Percentiles rank a stretch among this genome's conserved stretches.
phyloP scores from a whole-genome alignment of 92 coral and sea anemone species.

The Porites cylindrica region DNA sequence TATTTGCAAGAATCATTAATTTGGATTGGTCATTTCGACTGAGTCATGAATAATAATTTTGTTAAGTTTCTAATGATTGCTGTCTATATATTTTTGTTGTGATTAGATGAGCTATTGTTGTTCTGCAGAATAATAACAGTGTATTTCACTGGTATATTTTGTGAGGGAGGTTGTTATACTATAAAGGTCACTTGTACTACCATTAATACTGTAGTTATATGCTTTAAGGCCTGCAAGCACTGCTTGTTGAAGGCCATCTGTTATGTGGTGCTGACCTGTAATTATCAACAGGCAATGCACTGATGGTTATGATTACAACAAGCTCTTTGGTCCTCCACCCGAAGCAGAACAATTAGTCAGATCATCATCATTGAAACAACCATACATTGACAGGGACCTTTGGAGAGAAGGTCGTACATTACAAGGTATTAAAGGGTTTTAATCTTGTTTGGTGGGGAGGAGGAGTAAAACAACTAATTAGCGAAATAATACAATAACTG shows the following conservation, averaged over 20 bases:
- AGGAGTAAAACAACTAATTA: no score
- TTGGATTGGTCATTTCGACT: no score
- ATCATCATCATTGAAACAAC: slow-evolving; percentile 23
- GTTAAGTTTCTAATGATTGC: no score
- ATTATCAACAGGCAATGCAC: slow-evolving; percentile 46
- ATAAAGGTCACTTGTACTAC: background rate
- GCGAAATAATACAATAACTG: no score
- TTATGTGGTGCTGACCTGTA: slow-evolving; percentile 53
- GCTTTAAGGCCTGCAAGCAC: slow-evolving; percentile 7
- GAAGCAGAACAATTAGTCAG: slow-evolving; percentile 27
- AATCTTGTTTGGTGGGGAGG: background rate
- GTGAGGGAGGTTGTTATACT: slow-evolving; percentile 18
- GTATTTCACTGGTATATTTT: no score
- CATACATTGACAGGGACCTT: slow-evolving; percentile 38
- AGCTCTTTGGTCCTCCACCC: slow-evolving; percentile 35
- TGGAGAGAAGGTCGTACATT: slow-evolving; percentile 40
- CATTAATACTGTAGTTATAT: background rate
- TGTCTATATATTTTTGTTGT: no score
- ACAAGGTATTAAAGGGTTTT: slow-evolving; percentile 37
- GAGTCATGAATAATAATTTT: no score
- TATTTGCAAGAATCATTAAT: no score
- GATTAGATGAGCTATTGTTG: no score
- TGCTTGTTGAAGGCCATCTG: slow-evolving; percentile 33
- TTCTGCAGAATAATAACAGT: no score
- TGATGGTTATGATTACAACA: slow-evolving; percentile 46